Conservation (phyloP, 2,113 vertebrate genomes). For the Lota lota region DNA sequence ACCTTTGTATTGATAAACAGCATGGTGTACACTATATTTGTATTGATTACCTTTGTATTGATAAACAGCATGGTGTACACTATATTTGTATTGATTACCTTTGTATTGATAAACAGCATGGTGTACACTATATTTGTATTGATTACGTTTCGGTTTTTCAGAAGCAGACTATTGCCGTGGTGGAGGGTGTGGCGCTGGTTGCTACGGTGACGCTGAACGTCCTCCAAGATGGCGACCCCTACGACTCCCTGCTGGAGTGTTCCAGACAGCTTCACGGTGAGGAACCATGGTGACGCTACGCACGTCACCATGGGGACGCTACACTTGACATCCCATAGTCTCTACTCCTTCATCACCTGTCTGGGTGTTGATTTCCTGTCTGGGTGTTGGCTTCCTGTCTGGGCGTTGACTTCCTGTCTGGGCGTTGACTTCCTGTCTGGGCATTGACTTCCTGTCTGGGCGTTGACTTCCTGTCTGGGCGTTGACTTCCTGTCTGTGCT, state of each 20-base stretch:
- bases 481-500: background rate
- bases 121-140: no score
- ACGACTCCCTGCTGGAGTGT: constrained; percentile 77
- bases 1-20: no score
- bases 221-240: constrained; percentile 77
- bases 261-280: constrained; percentile 79
- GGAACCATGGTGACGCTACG: background rate
- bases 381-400: background rate
- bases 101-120: no score
- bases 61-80: no score
- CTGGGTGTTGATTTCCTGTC: no score
- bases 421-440: background rate
- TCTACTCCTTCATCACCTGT: background rate
- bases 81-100: no score
- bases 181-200: constrained; percentile 78
- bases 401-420: background rate
- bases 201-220: constrained; percentile 75
- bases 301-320: background rate
- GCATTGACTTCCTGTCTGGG: background rate
- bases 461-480: background rate
- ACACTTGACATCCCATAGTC: background rate
- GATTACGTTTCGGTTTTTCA: no score
- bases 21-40: no score
- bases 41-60: no score
- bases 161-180: constrained; percentile 75